Conservation (phyloP, 2,797 vertebrate genomes). For the Botia kubotai region DNA sequence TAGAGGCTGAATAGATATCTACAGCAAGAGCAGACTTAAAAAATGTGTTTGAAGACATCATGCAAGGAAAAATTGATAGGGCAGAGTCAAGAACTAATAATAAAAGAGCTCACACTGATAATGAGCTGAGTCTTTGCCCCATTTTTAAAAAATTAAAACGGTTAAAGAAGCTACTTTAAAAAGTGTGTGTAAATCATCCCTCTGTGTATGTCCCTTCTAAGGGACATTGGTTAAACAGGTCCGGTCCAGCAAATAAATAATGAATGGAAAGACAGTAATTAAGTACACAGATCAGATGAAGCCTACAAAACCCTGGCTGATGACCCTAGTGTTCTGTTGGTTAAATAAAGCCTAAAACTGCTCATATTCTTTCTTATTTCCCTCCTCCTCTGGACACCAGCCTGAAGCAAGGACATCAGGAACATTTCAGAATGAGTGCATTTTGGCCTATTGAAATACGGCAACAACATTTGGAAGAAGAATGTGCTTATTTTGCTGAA, state of each 20-base stretch:
- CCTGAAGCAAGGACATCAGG: conserved; percentile 12
- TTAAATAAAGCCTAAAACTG: conserved; percentile 47
- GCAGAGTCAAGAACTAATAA: conserved; percentile 15
- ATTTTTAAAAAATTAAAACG: neutral
- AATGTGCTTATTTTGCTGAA: conserved; percentile 1
- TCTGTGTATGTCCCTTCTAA: conserved; percentile 47
- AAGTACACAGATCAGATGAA: conserved; percentile 71
- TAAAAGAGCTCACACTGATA: neutral
- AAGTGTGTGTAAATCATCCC: neutral
- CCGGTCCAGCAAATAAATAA: conserved; percentile 76
- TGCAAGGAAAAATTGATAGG: neutral
- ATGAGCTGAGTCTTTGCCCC: neutral
- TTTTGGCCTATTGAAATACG: neutral
- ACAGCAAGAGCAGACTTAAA: conserved; percentile 42
- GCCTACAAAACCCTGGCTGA: conserved; percentile 42
- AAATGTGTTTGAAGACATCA: conserved; percentile 2
- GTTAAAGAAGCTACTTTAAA: neutral
- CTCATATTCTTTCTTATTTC: conserved; percentile 24
- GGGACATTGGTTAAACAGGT: conserved; percentile 76
- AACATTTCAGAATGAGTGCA: neutral
- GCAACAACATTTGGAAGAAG: too few relatives aligned
- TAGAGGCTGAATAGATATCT: conserved; percentile 53
- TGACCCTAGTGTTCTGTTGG: conserved; percentile 44
- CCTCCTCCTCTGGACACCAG: neutral
- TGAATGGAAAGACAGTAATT: conserved; percentile 77